Evolutionary conservation across 2,888 invertebrate genomes (phyloP).

Genomic region (Tuta absoluta): DNA sequence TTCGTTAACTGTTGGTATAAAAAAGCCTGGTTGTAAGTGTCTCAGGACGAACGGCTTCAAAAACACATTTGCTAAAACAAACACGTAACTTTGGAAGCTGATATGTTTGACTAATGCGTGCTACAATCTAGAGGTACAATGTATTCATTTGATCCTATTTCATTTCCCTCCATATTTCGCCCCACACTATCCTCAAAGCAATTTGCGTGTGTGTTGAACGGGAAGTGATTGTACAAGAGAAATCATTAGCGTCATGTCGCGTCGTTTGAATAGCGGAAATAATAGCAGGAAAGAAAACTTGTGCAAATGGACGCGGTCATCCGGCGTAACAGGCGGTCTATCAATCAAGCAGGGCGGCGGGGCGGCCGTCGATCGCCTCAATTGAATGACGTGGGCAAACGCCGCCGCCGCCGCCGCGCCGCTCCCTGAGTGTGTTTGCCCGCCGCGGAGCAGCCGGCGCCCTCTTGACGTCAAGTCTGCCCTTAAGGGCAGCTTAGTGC

Average conservation of each 20-base stretch:
- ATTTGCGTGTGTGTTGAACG: constrained; percentile 28
- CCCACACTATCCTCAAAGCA: constrained; percentile 16
- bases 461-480: constrained; percentile 60
- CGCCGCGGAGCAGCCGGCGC: constrained; percentile 39
- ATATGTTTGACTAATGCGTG: too few species aligned
- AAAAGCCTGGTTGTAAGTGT: background rate
- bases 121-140: background rate
- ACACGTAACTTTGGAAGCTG: too few species aligned
- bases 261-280: constrained; percentile 48
- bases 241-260: constrained; percentile 24
- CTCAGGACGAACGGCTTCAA: too few species aligned
- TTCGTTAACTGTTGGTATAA: background rate
- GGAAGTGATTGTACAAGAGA: constrained; percentile 9
- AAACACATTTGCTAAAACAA: too few species aligned
- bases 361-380: constrained; percentile 43
- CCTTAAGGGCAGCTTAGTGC: too few species aligned
- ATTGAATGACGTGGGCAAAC: constrained; percentile 63
- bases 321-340: constrained; percentile 69
- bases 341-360: constrained; percentile 61
- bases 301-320: constrained; percentile 62
- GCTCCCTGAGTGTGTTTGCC: constrained; percentile 46
- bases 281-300: constrained; percentile 56
- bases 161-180: background rate
- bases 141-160: background rate
- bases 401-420: constrained; percentile 57